Percentiles rank a stretch among this genome's conserved stretches.
These are phyloP conservation scores for Zoroaster sp. DNA, from an alignment of 53 echinoderm and acorn worm genomes.

Conservation along the genomic window DNA sequence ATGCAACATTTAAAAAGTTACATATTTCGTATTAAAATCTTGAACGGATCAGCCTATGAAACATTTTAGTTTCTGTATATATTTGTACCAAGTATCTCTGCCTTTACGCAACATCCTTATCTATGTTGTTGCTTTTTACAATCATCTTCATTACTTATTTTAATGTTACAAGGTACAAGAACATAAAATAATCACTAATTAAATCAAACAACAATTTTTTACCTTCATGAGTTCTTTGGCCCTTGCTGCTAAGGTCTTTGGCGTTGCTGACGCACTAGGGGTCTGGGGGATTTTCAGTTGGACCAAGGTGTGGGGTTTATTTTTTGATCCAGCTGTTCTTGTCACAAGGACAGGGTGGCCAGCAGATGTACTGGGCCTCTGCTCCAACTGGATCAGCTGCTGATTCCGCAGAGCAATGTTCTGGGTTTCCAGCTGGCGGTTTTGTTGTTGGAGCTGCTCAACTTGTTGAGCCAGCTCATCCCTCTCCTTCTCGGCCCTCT, in stretches of 20 bases:
- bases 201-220: not conserved
- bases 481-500: not conserved
- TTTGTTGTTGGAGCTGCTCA: not conserved
- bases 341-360: not conserved
- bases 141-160: too few relatives aligned
- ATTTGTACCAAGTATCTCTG: too few relatives aligned
- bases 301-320: not conserved
- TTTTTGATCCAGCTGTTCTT: not conserved
- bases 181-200: not conserved
- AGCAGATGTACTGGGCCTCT: constrained; percentile 2
- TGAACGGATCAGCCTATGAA: too few relatives aligned
- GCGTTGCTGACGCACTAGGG: not conserved
- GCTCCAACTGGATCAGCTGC: not conserved
- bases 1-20: not conserved
- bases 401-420: not conserved
- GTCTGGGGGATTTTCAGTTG: not conserved
- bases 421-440: not conserved
- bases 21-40: too few relatives aligned
- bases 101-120: too few relatives aligned
- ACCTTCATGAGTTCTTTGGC: not conserved
- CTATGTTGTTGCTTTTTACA: too few relatives aligned
- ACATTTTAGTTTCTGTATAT: too few relatives aligned
- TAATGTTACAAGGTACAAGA: too few relatives aligned
- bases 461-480: not conserved
- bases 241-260: not conserved